A percentile compares a stretch with the other conserved stretches of the same genome.
phyloP scores from a whole-genome alignment of 2,113 vertebrate genomes.

The Oenanthe oenanthe region DNA sequence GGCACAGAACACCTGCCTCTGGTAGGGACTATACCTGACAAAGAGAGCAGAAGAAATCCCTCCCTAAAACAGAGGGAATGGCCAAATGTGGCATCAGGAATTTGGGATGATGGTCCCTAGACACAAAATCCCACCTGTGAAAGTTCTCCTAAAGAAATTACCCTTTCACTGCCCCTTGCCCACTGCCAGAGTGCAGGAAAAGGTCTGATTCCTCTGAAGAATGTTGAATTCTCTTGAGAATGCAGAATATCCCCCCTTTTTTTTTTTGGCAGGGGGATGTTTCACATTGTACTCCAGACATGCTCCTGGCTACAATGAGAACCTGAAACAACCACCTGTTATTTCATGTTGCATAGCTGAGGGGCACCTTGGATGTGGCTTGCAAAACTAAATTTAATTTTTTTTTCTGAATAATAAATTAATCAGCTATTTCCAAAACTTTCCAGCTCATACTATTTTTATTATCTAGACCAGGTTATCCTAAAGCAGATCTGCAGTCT shows the following conservation, averaged over 20 bases:
- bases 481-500: not conserved
- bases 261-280: not conserved
- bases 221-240: not conserved
- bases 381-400: not conserved
- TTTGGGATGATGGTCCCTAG: not conserved
- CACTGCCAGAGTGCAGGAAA: not conserved
- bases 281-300: fast-evolving
- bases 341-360: not conserved
- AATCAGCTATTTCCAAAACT: not conserved
- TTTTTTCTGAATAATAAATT: not conserved
- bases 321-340: not conserved
- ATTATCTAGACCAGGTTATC: not conserved
- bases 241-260: not conserved
- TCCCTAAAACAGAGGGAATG: not conserved
- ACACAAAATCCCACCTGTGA: not conserved
- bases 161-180: not conserved
- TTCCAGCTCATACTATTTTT: not conserved
- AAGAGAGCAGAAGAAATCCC: not conserved
- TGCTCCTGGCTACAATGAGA: not conserved
- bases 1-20: not conserved
- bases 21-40: not conserved
- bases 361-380: not conserved
- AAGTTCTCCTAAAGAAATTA: not conserved
- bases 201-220: not conserved
- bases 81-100: not conserved